phyloP scores from a whole-genome alignment of 2,113 vertebrate genomes.

The Anguilla japonica region DNA sequence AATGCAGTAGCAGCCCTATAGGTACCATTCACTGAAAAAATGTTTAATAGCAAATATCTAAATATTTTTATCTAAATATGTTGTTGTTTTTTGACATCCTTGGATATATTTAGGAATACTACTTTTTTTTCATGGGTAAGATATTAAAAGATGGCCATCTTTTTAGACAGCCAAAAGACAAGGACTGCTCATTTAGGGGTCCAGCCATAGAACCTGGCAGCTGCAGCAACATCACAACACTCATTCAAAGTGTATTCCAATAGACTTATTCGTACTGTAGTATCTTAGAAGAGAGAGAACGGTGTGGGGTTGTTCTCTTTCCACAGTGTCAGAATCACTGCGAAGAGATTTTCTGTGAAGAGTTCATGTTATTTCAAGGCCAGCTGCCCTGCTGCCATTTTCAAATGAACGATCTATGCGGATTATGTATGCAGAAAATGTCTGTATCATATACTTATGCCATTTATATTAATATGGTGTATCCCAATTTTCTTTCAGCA shows the following conservation, averaged over 20 bases:
- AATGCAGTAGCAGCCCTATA: not conserved
- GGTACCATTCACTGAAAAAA: not conserved
- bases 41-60: not conserved
- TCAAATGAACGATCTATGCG: not conserved
- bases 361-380: not conserved
- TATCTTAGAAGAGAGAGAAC: not conserved
- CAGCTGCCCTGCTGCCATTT: no score
- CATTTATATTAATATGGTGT: not conserved
- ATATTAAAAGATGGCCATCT: not conserved
- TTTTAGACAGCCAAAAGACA: not conserved
- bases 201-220: not conserved
- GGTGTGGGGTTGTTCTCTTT: not conserved
- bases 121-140: not conserved
- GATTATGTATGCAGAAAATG: not conserved
- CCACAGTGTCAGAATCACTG: not conserved
- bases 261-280: not conserved
- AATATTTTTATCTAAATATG: not conserved
- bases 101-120: not conserved
- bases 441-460: not conserved
- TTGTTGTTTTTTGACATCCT: not conserved
- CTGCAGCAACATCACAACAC: not conserved
- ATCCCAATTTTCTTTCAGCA: not conserved
- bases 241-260: not conserved
- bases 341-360: not conserved
- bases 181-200: not conserved